Base-by-base conservation (phyloP, 2,888 invertebrate genomes). In the Agonopterix subpropinquella region DNA sequence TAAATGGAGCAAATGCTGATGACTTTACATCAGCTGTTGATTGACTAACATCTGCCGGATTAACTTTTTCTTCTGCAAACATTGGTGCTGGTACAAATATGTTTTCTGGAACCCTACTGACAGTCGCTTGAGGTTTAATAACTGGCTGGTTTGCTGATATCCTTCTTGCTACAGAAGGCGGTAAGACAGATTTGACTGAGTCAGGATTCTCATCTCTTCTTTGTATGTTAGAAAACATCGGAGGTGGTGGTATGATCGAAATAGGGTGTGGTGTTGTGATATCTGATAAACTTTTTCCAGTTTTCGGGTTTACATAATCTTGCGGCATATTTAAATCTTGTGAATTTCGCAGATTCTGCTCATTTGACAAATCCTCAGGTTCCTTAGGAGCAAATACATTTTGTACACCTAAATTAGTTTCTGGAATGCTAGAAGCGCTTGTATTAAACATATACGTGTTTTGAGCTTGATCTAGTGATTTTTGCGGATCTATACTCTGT, bases 101-200 rank as follows among this genome's bases (percentile, higher is more conserved):
- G 52, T 81, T 79, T 2, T 70, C 70, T 18, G 64, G 55, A 7
- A 58, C 56, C 1, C 59, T 51, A 8, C 67, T n/a, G 36, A 51
- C 11, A 39, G 63, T 52, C 2, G 61, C 52, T 54, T 73, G 73
- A 4, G 64, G 62, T 65, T 78, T 84, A 0, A 80, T 70, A 1
- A 77, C 55, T 1, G 81, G 77, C 49, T 85, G 79, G 51, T 77
- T 78, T 0, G 76, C 70, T 0, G 76, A 65, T 52, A 87, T 75
- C 11, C 83, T 73, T 46, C 87, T 77, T 13, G 87, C 87, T 0
- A 87, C 79, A 0, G 88, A 87, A 0, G 87, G 87, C 5, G 88
- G 87, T 54, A 88, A 56, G 1, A 86, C 62, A 0, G 80, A 54
- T 53, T 76, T 83, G 11, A 62, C 72, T n/a, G 65, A 56, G n/a